A percentile compares a stretch with the other conserved stretches of the same genome.
These are phyloP conservation scores for Rhinolophus sinicus DNA, from an alignment of 2,113 vertebrate species.

Conservation along the genomic window DNA sequence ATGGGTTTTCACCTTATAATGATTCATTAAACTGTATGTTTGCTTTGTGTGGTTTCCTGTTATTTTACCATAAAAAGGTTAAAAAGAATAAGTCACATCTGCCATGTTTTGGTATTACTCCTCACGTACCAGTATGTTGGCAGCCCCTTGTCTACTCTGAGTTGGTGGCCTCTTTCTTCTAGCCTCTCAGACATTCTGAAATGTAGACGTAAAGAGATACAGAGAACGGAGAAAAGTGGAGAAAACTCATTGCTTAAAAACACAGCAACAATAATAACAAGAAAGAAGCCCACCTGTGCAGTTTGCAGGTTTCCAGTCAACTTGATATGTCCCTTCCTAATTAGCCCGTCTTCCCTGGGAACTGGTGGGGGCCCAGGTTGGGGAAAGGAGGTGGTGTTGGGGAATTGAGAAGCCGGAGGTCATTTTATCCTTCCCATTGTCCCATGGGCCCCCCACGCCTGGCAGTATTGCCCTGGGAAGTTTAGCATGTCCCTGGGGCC, in stretches of 20 bases:
- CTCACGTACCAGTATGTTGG: background rate
- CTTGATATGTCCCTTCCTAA: background rate
- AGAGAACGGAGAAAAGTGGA: background rate
- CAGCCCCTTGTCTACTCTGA: background rate
- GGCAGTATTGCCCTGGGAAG: background rate
- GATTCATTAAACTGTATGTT: background rate
- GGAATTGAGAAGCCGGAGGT: background rate
- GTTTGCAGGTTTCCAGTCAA: background rate
- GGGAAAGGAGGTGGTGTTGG: background rate
- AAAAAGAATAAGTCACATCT: background rate
- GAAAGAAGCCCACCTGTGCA: background rate
- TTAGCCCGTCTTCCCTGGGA: background rate
- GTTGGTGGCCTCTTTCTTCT: background rate
- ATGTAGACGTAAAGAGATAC: background rate
- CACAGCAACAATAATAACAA: background rate
- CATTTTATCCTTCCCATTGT: background rate
- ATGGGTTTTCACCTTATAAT: constrained; percentile 13
- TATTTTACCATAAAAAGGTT: constrained; percentile 45
- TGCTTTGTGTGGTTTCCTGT: constrained; percentile 51
- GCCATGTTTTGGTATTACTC: background rate
- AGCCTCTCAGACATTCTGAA: background rate
- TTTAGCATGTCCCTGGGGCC: background rate
- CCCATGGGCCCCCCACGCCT: background rate
- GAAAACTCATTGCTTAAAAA: background rate
- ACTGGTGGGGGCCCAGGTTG: background rate